Evolutionary conservation across 2,888 invertebrate species (phyloP).

Genomic region (Alentia gelatinosa): DNA sequence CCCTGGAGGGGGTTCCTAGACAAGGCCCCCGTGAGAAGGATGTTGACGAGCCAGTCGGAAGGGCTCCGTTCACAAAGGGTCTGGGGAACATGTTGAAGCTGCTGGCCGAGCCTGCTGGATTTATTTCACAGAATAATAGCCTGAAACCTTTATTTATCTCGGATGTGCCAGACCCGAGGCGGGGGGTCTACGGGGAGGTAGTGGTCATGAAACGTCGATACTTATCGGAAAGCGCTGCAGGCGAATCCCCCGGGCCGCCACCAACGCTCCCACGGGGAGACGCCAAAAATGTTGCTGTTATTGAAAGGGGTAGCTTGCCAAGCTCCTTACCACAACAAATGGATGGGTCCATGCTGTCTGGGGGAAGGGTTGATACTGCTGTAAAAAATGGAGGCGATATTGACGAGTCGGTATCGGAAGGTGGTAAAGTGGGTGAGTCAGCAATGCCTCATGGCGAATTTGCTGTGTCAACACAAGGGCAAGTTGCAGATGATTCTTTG

Average conservation of each 20-base stretch:
- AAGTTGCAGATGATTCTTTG: too few relatives aligned
- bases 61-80: not conserved
- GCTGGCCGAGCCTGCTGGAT: not conserved
- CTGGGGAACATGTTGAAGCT: not conserved
- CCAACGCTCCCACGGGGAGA: not conserved
- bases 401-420: too few relatives aligned
- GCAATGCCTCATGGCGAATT: too few relatives aligned
- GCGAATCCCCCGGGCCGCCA: not conserved
- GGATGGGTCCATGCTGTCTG: too few relatives aligned
- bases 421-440: too few relatives aligned
- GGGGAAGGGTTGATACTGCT: too few relatives aligned
- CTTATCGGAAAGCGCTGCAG: not conserved
- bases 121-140: conserved; percentile 9
- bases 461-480: too few relatives aligned
- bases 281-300: not conserved
- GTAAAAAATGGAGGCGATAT: too few relatives aligned
- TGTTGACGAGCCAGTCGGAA: not conserved
- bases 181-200: not conserved
- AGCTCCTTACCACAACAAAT: not conserved
- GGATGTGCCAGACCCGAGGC: not conserved
- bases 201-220: not conserved
- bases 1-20: not conserved
- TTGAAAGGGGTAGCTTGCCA: not conserved
- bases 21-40: not conserved
- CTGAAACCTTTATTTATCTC: not conserved